A percentile compares a stretch with the other conserved stretches of the same genome.
Conservation (phyloP, 2,797 vertebrate genomes). For the Decapterus maruadsi region DNA sequence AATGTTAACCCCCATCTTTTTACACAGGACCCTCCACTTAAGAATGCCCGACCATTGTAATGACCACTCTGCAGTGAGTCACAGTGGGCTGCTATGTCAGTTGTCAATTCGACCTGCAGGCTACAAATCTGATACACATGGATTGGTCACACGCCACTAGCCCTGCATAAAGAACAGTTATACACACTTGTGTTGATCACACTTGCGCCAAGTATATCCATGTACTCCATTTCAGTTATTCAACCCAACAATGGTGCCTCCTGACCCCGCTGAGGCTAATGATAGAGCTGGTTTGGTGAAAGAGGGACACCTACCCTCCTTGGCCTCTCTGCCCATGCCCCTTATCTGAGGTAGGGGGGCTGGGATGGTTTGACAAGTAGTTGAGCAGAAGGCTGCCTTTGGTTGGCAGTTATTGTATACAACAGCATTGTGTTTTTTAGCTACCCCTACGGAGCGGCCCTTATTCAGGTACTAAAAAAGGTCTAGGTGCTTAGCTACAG, state of each 20-base stretch:
- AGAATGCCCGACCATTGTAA: conserved; percentile 75
- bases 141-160: conserved; percentile 77
- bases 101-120: conserved; percentile 80
- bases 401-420: conserved; percentile 80
- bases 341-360: conserved; percentile 76
- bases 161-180: conserved; percentile 80
- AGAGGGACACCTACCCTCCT: conserved; percentile 81
- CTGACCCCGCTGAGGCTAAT: conserved; percentile 84
- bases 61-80: conserved; percentile 77
- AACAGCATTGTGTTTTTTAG: conserved; percentile 75
- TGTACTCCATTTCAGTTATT: conserved; percentile 84
- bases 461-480: conserved; percentile 84
- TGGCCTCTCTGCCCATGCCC: conserved; percentile 79
- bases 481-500: conserved; percentile 84
- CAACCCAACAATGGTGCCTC: conserved; percentile 81
- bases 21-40: conserved; percentile 76
- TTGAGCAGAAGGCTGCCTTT: conserved; percentile 75
- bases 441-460: conserved; percentile 81
- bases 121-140: conserved; percentile 77
- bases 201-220: conserved; percentile 79
- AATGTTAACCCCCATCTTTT: conserved; percentile 80
- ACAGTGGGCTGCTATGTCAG: conserved; percentile 79
- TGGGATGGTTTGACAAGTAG: conserved; percentile 75
- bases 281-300: conserved; percentile 82
- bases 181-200: conserved; percentile 79